phyloP scores from a whole-genome alignment of 2,888 invertebrate genomes.

The Parnassius mnemosyne region DNA sequence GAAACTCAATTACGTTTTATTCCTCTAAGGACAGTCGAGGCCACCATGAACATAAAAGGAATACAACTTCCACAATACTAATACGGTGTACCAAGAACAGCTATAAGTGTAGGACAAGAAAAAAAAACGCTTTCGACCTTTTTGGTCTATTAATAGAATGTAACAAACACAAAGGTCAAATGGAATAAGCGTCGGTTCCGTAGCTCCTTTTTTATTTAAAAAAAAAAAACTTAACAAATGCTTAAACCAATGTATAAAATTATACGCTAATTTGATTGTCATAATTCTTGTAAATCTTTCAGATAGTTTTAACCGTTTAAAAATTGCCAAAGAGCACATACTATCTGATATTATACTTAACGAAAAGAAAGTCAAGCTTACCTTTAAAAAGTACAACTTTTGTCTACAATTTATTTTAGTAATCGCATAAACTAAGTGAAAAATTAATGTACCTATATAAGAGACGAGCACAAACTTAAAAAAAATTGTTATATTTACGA shows the following conservation, averaged over 20 bases:
- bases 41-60: conserved; percentile 50
- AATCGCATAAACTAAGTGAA: too few relatives aligned
- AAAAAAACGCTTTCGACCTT: conserved; percentile 25
- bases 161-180: conserved; percentile 20
- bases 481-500: too few relatives aligned
- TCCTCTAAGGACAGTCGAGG: conserved; percentile 61
- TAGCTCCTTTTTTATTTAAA: conserved; percentile 9
- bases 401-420: too few relatives aligned
- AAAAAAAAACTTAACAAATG: conserved; percentile 5
- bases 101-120: conserved; percentile 28
- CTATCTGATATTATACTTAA: not conserved
- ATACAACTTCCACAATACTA: conserved; percentile 36
- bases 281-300: too few relatives aligned
- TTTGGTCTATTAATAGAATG: conserved; percentile 20
- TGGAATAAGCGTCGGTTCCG: conserved; percentile 8
- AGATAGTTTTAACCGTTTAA: too few relatives aligned
- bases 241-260: conserved; percentile 14
- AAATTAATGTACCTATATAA: too few relatives aligned
- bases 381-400: too few relatives aligned
- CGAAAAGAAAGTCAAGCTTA: too few relatives aligned
- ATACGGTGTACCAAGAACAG: conserved; percentile 48
- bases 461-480: too few relatives aligned
- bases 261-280: conserved; percentile 10
- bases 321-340: conserved; percentile 3
- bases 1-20: conserved; percentile 55